Percentiles rank a stretch among this genome's conserved stretches.
phyloP scores from a whole-genome alignment of 2,888 invertebrate species.

The Tupiocoris notatus region DNA sequence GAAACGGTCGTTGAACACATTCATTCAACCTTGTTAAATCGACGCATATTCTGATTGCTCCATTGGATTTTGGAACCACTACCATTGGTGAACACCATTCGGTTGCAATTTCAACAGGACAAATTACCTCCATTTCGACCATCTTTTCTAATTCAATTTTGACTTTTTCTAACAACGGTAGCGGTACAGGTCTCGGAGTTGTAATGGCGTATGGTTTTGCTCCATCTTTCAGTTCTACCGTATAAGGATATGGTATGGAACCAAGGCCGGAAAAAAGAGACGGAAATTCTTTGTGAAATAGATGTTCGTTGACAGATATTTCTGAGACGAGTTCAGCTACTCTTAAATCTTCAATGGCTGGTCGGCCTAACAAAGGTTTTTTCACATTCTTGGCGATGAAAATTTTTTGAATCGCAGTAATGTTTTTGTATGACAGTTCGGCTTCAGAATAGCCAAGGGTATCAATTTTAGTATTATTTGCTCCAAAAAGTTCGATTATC shows the following conservation, averaged over 20 bases:
- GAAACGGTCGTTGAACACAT: slow-evolving; percentile 19
- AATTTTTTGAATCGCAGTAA: not conserved
- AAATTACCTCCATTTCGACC: slow-evolving; percentile 11
- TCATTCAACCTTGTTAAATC: slow-evolving; percentile 29
- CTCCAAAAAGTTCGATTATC: too few relatives aligned
- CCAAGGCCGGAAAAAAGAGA: slow-evolving; percentile 12
- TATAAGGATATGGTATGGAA: slow-evolving; percentile 1
- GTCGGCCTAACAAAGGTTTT: slow-evolving; percentile 12
- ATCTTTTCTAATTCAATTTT: slow-evolving; percentile 19
- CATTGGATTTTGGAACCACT: slow-evolving; percentile 2
- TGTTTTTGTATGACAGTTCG: not conserved
- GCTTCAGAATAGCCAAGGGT: not conserved
- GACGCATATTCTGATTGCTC: slow-evolving; percentile 32
- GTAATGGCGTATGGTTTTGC: slow-evolving; percentile 18
- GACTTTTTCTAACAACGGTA: not conserved
- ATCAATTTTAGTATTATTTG: too few relatives aligned
- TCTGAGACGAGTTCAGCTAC: not conserved
- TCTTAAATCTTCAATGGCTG: slow-evolving; percentile 9
- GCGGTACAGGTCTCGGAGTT: slow-evolving; percentile 7
- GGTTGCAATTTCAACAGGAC: slow-evolving; percentile 17
- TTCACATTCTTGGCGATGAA: slow-evolving; percentile 4
- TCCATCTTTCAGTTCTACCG: slow-evolving; percentile 3
- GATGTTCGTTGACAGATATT: not conserved
- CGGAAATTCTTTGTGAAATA: too few relatives aligned
- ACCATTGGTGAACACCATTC: slow-evolving; percentile 41